Conservation (phyloP, 37 sponge, comb jelly and placozoan species). For the Agelas oroides region DNA sequence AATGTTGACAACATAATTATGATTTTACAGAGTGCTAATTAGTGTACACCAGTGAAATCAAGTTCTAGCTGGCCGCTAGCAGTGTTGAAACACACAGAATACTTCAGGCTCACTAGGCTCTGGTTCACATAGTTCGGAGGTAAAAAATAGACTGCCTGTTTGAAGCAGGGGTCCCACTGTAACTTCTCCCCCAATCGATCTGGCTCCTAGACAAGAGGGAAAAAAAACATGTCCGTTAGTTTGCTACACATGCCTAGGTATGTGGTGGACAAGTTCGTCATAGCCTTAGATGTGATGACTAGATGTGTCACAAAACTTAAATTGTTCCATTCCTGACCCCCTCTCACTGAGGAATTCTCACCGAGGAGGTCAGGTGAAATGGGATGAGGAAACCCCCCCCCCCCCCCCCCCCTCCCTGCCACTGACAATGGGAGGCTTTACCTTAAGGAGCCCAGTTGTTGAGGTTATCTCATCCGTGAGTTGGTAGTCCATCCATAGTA, state of each 20-base stretch:
- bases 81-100: constrained; percentile 8
- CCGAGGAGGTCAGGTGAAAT: too few relatives aligned
- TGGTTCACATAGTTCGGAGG: constrained; percentile 5
- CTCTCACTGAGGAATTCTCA: too few relatives aligned
- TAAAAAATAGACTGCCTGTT: constrained; percentile 76
- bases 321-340: too few relatives aligned
- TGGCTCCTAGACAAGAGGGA: background rate
- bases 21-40: too few relatives aligned
- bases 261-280: too few relatives aligned
- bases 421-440: background rate
- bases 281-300: too few relatives aligned
- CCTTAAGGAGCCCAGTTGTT: constrained; percentile 50
- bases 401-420: too few relatives aligned
- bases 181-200: constrained; percentile 13
- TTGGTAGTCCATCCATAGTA: constrained; percentile 87
- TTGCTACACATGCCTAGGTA: too few relatives aligned
- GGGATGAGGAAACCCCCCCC: too few relatives aligned
- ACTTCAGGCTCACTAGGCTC: constrained; percentile 22
- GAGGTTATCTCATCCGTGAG: constrained; percentile 36
- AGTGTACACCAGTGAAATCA: constrained; percentile 28
- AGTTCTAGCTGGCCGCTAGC: constrained; percentile 14
- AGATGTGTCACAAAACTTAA: too few relatives aligned
- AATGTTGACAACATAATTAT: too few relatives aligned
- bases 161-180: constrained; percentile 52
- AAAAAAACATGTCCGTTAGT: background rate